Conservation (phyloP, 2,888 invertebrate genomes). For the Fragum sueziense region DNA sequence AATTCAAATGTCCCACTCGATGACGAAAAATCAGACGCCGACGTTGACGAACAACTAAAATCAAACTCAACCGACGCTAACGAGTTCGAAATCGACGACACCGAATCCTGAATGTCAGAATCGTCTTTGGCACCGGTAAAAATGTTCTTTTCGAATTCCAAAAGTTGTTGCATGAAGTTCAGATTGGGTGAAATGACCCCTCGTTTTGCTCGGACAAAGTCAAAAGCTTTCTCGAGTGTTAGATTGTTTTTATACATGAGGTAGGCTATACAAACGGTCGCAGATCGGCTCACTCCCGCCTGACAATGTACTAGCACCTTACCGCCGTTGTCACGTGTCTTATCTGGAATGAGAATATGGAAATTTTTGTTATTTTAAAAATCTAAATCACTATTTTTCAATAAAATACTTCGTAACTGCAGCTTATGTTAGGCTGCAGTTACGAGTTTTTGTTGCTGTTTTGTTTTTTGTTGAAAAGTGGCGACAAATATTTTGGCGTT, state of each 20-base stretch:
- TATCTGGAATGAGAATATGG: conserved; percentile 68
- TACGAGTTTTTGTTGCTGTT: too few species aligned
- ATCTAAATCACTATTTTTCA: too few species aligned
- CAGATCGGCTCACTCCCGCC: conserved; percentile 79
- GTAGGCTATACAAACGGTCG: conserved; percentile 80
- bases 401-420: too few species aligned
- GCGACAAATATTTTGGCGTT: too few species aligned
- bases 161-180: conserved; percentile 82
- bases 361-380: too few species aligned
- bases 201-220: conserved; percentile 80
- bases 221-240: conserved; percentile 81
- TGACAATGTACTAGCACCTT: conserved; percentile 79
- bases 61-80: conserved; percentile 58
- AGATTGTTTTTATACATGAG: conserved; percentile 74
- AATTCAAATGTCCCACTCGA: conserved; percentile 63
- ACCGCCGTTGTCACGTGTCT: conserved; percentile 68
- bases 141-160: conserved; percentile 74
- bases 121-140: conserved; percentile 31
- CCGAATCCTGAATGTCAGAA: conserved; percentile 48
- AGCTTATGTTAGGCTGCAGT: too few species aligned
- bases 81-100: conserved; percentile 52
- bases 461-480: too few species aligned
- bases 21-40: conserved; percentile 42
- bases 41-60: conserved; percentile 46
- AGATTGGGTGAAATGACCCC: conserved; percentile 82